Conservation (phyloP, 2,113 vertebrate species). For the Coracopsis vasa region DNA sequence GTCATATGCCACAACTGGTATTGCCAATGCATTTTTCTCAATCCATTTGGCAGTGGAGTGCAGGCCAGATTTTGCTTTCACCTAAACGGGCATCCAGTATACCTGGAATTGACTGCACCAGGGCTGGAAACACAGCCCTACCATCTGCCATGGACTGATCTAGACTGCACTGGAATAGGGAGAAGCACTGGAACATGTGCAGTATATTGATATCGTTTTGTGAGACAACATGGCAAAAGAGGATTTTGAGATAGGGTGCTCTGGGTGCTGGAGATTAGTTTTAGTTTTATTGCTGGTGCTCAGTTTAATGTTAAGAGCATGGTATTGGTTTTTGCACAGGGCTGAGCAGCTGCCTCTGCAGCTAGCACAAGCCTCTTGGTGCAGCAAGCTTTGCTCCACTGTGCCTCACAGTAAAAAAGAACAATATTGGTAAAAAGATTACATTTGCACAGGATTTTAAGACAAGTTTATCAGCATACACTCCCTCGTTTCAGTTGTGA, state of each 20-base stretch:
- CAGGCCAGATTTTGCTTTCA: not conserved
- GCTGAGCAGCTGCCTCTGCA: conserved; percentile 14
- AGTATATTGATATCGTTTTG: not conserved
- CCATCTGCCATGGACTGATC: not conserved
- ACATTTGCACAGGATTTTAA: not conserved
- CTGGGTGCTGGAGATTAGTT: not conserved
- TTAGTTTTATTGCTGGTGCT: not conserved
- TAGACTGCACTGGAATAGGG: not conserved
- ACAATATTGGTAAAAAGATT: rapidly evolving
- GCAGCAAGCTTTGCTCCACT: rapidly evolving
- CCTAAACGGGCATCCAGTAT: not conserved
- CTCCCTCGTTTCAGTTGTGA: not conserved
- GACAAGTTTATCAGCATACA: rapidly evolving
- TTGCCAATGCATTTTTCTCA: not conserved
- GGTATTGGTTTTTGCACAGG: not conserved
- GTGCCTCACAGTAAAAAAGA: not conserved
- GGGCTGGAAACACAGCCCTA: not conserved
- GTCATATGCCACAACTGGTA: not conserved
- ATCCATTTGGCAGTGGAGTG: not conserved
- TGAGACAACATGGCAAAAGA: not conserved
- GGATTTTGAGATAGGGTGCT: not conserved
- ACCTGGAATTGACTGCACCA: not conserved
- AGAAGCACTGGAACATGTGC: not conserved
- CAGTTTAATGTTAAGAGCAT: not conserved
- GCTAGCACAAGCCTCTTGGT: not conserved